Conservation (phyloP, 1,140 invertebrate species). For the Drosophila jambulina region DNA sequence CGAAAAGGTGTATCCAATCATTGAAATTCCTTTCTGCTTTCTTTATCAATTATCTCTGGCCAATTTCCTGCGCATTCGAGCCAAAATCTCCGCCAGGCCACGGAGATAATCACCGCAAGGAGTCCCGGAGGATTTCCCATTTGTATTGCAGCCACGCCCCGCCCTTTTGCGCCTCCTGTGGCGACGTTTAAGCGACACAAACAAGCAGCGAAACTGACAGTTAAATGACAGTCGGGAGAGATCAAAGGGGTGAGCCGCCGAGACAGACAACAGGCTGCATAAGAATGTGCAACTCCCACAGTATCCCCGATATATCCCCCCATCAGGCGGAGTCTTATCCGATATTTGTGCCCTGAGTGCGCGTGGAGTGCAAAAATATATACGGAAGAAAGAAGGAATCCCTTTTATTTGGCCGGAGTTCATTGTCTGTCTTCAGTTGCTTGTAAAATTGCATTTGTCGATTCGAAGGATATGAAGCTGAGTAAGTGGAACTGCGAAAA, state of each 20-base stretch:
- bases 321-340: slow-evolving; percentile 29
- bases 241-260: slow-evolving; percentile 29
- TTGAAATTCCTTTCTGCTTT: not conserved
- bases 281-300: slow-evolving; percentile 43
- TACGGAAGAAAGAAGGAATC: not conserved
- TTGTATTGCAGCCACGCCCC: slow-evolving; percentile 33
- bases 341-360: slow-evolving; percentile 41
- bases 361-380: slow-evolving; percentile 1
- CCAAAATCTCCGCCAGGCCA: slow-evolving; percentile 13
- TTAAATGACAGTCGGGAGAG: slow-evolving; percentile 64
- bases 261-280: slow-evolving; percentile 51
- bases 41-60: slow-evolving; percentile 36
- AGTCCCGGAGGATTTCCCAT: slow-evolving; percentile 28
- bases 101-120: slow-evolving; percentile 36
- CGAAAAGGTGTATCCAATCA: not conserved
- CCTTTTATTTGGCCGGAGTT: slow-evolving; percentile 37
- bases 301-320: not conserved
- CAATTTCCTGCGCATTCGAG: slow-evolving; percentile 8
- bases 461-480: slow-evolving; percentile 42
- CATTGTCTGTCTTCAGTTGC: slow-evolving; percentile 55
- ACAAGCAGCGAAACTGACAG: slow-evolving; percentile 67
- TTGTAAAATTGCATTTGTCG: slow-evolving; percentile 61
- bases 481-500: slow-evolving; percentile 19
- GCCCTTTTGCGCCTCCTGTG: slow-evolving; percentile 27
- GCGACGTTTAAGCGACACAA: slow-evolving; percentile 73